Evolutionary conservation across 2,888 invertebrate genomes (phyloP).

Genomic region (Catotricha subobsoleta): DNA sequence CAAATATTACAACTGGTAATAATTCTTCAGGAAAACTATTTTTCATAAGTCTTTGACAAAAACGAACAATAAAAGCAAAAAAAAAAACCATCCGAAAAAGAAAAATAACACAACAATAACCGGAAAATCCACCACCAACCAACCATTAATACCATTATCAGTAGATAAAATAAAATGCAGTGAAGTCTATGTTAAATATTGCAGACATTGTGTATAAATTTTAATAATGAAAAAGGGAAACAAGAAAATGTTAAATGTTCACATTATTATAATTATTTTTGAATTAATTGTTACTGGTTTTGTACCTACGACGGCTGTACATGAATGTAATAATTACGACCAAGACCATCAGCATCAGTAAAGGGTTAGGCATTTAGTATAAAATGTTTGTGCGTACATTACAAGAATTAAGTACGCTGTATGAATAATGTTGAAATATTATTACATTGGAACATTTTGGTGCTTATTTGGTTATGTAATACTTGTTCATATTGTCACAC

Average conservation of each 20-base stretch:
- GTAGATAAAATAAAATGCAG: neutral
- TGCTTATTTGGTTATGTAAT: neutral
- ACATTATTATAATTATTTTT: slow-evolving; percentile 4
- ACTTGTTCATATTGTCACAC: too few relatives aligned
- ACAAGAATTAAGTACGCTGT: neutral
- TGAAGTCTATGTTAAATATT: neutral
- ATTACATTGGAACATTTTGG: neutral
- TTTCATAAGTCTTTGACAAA: too few relatives aligned
- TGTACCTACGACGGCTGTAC: too few relatives aligned
- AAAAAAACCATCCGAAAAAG: too few relatives aligned
- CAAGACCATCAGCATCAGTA: too few relatives aligned
- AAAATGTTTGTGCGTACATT: neutral
- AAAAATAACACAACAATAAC: too few relatives aligned
- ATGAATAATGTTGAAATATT: neutral
- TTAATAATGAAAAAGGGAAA: neutral
- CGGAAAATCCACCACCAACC: too few relatives aligned
- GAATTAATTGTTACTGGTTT: slow-evolving; percentile 3
- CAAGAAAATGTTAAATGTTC: neutral
- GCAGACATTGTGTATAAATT: neutral
- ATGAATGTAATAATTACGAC: slow-evolving; percentile 1
- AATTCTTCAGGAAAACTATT: too few relatives aligned
- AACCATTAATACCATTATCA: too few relatives aligned
- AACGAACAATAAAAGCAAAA: too few relatives aligned
- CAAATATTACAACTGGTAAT: too few relatives aligned
- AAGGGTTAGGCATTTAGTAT: neutral